Evolutionary conservation across 1,140 invertebrate species (phyloP), one percentile per base, ranked within the genome.

Genomic region (Neodiprion virginianus): DNA sequence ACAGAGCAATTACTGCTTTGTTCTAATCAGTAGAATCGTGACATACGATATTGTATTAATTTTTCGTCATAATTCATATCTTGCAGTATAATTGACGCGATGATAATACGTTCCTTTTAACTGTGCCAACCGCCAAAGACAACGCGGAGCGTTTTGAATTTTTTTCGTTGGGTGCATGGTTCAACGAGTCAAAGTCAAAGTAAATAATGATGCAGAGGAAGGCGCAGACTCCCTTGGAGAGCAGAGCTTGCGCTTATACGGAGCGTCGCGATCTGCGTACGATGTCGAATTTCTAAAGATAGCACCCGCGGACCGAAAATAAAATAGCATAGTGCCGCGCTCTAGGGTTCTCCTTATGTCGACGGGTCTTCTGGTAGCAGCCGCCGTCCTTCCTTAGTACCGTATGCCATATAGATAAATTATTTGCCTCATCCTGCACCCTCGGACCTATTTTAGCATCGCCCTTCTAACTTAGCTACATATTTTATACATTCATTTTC

Each of bases 181-280:
- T 61, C 28, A 40, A 5, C 28, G 28, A 40, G 28, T 40, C 28
- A 40, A 40, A 40, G 28, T 40, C 28, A 40, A 40, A 40, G 28
- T 4, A 61, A 61, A 61, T 61, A 61, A 61, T 1, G 53, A 61
- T 8, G 53, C 8, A 61, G 78, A 61, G 78, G 75, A 73, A n/a
- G 72, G 72, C 77, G 78, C 77, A 74, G 77, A 77, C 79, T 83
- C 82, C 83, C 86, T 86, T 61, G 53, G 53, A 40, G 87, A 88
- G 84, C 80, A 80, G 79, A 76, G 82, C 85, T 88, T 88, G 87
- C 85, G 87, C 87, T 87, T 88, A 88, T 88, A 88, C 85, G 87
- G 87, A 87, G 85, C 83, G 87, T 83, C 82, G 48, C 81, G 82
- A 71, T 71, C 81, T 79, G 76, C 82, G 81, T 81, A 78, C 79